Base-by-base conservation (phyloP, 1,140 invertebrate species). In the Drosophila bipectinata region DNA sequence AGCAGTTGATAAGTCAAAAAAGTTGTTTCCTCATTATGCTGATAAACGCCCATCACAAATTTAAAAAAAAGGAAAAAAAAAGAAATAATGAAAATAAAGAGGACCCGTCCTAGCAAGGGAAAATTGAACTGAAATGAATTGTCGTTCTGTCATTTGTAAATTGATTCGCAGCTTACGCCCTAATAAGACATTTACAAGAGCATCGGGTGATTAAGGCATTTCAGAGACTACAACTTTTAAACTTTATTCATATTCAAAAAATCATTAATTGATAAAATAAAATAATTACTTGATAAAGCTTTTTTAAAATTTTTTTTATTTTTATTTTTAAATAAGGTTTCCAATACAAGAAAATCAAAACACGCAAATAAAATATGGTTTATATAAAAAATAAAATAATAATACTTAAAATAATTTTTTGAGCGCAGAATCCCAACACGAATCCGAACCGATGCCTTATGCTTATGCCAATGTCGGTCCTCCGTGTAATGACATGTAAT, bases 21-120 rank as follows among this genome's bases (percentile, higher is more conserved):
- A 74, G 78, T 75, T 87, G 82, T 87, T 85, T 87, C 83, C 83
- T 88, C 83, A 87, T 87, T 87, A 87, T 88, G 83, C 78, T 88
- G 83, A 87, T 87, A 87, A 88, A 87, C 74, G 77, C 74, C 77
- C 76, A 72, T 34, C 53, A 12, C 49, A 72, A 56, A 52, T 7
- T 5, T 1, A 45, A 57, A 37, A 52, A 58, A 72, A 21, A 15
- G 7, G 34, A 15, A 45, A 21, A 21, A 41, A 51, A 39, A 32
- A 51, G 18, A 18, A 21, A 37, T n/a, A 49, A 0, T 26, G 41
- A 39, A 44, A 44, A 15, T 12, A 15, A 44, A 12, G 69, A 48
- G 56, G 63, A 69, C 63, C 14, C 45, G 34, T 63, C 18, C 60
- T 30, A 34, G 59, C 12, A 15, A 54, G n/a, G 41, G n/a, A 3